phyloP scores from a whole-genome alignment of 2,888 invertebrate species.

The Acholoe squamosa region DNA sequence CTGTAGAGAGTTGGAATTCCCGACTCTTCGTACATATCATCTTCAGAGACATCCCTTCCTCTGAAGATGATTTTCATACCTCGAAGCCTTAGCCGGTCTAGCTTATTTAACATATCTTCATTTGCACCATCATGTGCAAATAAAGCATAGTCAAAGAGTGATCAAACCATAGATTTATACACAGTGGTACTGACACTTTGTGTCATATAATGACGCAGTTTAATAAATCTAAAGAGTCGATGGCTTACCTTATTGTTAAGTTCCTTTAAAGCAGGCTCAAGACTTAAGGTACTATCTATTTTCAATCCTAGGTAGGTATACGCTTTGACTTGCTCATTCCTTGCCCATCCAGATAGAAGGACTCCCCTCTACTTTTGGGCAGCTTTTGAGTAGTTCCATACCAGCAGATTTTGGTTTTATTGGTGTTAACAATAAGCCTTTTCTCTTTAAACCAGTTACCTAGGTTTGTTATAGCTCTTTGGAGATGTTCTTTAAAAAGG shows the following conservation, averaged over 20 bases:
- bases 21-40: not conserved
- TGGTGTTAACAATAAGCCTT: not conserved
- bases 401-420: not conserved
- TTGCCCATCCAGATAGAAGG: not conserved
- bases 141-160: not conserved
- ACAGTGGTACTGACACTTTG: not conserved
- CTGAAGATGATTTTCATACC: not conserved
- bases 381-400: not conserved
- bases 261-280: not conserved
- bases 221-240: not conserved
- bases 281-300: not conserved
- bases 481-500: not conserved
- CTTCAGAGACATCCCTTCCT: not conserved
- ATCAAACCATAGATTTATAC: not conserved
- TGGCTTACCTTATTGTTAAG: not conserved
- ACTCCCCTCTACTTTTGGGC: not conserved
- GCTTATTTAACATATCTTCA: not conserved
- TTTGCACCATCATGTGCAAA: not conserved
- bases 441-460: not conserved
- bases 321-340: not conserved
- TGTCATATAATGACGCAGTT: not conserved
- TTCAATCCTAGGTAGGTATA: not conserved
- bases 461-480: not conserved
- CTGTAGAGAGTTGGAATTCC: not conserved
- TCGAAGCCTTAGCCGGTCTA: not conserved